These are phyloP conservation scores for Epizoanthus scotinus DNA, from an alignment of 92 coral and sea anemone species.

Conservation along the genomic window DNA sequence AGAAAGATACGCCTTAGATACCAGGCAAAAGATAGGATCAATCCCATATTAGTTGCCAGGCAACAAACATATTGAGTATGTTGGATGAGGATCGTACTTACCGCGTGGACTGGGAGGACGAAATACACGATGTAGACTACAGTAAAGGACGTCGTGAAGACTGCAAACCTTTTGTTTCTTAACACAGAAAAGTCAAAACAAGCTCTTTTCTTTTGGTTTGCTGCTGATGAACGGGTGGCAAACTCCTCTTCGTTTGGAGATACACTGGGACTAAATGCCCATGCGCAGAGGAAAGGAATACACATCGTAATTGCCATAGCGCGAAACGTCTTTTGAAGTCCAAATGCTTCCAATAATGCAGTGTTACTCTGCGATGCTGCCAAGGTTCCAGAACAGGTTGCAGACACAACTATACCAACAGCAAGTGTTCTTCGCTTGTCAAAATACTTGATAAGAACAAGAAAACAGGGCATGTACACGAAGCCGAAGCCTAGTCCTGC, in stretches of 20 bases:
- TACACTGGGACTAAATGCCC: slow-evolving; percentile 23
- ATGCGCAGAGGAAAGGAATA: slow-evolving; percentile 38
- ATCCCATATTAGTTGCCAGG: no score
- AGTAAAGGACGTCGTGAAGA: slow-evolving; percentile 41
- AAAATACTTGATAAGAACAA: slow-evolving; percentile 56
- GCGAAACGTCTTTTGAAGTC: slow-evolving; percentile 57
- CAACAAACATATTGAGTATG: background rate
- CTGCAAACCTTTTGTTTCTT: slow-evolving; percentile 42
- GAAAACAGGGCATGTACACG: slow-evolving; percentile 25
- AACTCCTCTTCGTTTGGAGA: slow-evolving; percentile 3
- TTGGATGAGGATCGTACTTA: slow-evolving; percentile 21
- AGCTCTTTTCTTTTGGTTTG: slow-evolving; percentile 3
- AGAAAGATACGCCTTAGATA: slow-evolving; percentile 38
- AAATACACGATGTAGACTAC: slow-evolving; percentile 42
- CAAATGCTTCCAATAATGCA: slow-evolving; percentile 40
- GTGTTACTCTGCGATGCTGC: slow-evolving; percentile 49
- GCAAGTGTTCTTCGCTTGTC: slow-evolving; percentile 62
- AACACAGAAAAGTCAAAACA: slow-evolving; percentile 20
- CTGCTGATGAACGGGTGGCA: background rate
- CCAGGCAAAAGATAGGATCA: slow-evolving; percentile 20
- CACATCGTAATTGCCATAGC: slow-evolving; percentile 49
- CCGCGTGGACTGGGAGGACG: slow-evolving; percentile 30
- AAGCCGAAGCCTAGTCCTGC: slow-evolving; percentile 43
- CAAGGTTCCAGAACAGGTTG: slow-evolving; percentile 57
- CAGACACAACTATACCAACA: slow-evolving; percentile 56